Evolutionary conservation across 2,113 vertebrate genomes (phyloP).

Genomic region (Pachyramphus minor): DNA sequence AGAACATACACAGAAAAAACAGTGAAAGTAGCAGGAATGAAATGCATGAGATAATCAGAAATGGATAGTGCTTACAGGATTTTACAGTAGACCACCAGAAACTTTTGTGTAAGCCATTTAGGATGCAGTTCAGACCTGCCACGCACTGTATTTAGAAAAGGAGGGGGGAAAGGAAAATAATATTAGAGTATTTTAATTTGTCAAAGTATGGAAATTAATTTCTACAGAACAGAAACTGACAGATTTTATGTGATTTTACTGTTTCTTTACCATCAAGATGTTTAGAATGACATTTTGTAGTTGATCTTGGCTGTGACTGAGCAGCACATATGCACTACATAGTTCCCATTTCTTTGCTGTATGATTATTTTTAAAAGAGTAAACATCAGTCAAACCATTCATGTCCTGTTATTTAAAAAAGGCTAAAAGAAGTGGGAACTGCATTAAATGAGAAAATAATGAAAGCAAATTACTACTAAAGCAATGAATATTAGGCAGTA

Average conservation of each 20-base stretch:
- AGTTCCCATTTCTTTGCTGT: not conserved
- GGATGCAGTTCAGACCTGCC: not conserved
- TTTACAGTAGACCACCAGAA: not conserved
- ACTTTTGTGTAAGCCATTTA: not conserved
- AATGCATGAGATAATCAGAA: not conserved
- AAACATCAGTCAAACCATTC: not conserved
- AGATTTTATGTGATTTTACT: not conserved
- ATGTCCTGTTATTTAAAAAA: not conserved
- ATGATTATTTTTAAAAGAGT: not conserved
- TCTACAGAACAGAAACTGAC: not conserved
- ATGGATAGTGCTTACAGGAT: not conserved
- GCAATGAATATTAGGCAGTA: not conserved
- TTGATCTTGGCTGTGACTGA: constrained; percentile 16
- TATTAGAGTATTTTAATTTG: not conserved
- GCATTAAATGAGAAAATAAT: not conserved
- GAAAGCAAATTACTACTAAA: not conserved
- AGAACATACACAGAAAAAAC: not conserved
- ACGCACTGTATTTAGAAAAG: not conserved
- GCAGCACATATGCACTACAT: not conserved
- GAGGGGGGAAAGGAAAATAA: not conserved
- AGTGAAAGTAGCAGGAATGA: not conserved
- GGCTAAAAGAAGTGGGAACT: not conserved
- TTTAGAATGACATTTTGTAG: not conserved
- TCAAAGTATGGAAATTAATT: not conserved
- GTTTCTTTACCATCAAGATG: not conserved